Evolutionary conservation across 2,113 vertebrate genomes (phyloP).

Genomic region (Malurus elegans): DNA sequence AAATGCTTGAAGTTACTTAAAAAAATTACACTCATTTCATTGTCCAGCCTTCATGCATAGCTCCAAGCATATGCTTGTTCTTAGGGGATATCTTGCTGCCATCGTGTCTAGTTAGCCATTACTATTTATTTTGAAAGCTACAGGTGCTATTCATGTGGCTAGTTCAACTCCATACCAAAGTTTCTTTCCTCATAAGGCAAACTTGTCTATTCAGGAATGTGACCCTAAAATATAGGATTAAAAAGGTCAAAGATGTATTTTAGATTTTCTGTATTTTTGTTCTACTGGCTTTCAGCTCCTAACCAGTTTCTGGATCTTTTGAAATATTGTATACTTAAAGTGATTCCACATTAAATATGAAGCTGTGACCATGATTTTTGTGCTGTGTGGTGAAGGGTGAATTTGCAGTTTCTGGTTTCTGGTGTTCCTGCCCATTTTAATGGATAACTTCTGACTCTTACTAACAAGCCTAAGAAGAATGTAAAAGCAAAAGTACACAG

Average conservation of each 20-base stretch:
- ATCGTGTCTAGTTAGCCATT: neutral
- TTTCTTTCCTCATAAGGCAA: neutral
- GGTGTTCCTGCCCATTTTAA: neutral
- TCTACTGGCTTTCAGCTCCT: constrained; percentile 30
- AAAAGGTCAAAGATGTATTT: constrained; percentile 42
- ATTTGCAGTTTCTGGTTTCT: neutral
- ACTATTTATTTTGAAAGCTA: constrained; percentile 50
- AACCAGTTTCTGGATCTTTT: constrained; percentile 52
- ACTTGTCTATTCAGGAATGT: neutral
- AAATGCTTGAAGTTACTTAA: neutral
- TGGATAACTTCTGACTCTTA: neutral
- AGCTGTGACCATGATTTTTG: constrained; percentile 58
- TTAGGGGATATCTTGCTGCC: neutral
- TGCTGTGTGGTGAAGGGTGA: constrained; percentile 6
- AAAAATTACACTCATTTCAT: neutral
- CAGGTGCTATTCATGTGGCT: constrained; percentile 53
- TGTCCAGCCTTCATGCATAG: neutral
- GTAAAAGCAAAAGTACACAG: neutral
- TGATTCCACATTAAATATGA: constrained; percentile 65
- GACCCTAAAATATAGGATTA: constrained; percentile 16
- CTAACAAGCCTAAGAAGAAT: neutral
- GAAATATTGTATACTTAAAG: constrained; percentile 54
- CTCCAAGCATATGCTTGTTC: neutral
- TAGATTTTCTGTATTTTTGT: constrained; percentile 50
- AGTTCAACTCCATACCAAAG: constrained; percentile 50